Evolutionary conservation across 2,888 invertebrate genomes (phyloP).

Genomic region (Acrobasis consociella): DNA sequence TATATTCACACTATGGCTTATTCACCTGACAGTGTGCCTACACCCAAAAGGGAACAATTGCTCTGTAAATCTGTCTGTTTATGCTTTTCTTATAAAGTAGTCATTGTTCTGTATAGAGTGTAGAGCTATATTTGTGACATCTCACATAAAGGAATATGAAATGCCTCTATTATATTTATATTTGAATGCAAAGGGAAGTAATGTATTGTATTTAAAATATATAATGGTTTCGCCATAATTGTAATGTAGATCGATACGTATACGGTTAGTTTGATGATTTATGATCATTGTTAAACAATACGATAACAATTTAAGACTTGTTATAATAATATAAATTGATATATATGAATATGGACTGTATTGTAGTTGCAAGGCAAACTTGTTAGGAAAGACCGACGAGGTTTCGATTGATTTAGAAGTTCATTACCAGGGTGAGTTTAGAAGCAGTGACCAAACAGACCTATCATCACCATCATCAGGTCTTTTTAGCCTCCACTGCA

Average conservation of each 20-base stretch:
- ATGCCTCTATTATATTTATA: neutral
- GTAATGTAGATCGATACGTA: neutral
- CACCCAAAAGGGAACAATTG: slow-evolving; percentile 23
- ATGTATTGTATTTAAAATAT: slow-evolving; percentile 8
- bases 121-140: slow-evolving; percentile 13
- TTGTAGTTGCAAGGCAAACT: too few species aligned
- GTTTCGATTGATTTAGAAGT: too few species aligned
- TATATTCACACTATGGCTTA: slow-evolving; percentile 16
- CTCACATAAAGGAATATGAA: slow-evolving; percentile 15
- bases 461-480: too few species aligned
- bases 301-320: neutral
- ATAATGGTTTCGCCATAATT: neutral
- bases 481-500: too few species aligned
- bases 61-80: slow-evolving; percentile 21
- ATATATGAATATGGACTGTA: too few species aligned
- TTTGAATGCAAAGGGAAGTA: neutral
- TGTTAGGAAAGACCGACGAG: too few species aligned
- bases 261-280: neutral
- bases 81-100: slow-evolving; percentile 24
- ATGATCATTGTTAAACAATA: neutral
- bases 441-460: too few species aligned
- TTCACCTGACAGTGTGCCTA: slow-evolving; percentile 15
- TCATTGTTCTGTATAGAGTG: slow-evolving; percentile 22
- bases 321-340: too few species aligned
- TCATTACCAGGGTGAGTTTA: too few species aligned